phyloP scores from a whole-genome alignment of 2,113 vertebrate genomes.

The Cricetomys ansorgei region DNA sequence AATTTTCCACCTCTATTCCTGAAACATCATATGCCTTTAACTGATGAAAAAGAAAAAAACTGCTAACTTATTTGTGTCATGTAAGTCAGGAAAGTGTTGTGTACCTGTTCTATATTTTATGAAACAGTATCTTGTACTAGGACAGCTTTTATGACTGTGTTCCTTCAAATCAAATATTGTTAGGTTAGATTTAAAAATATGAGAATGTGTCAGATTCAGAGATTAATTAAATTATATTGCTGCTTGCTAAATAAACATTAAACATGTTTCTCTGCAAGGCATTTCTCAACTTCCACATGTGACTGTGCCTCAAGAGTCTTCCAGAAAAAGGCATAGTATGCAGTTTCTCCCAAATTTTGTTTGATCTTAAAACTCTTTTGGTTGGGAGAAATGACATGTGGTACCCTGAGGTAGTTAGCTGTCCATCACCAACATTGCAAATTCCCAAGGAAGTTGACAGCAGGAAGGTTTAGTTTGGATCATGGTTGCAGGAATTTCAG shows the following conservation, averaged over 20 bases:
- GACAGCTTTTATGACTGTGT: background rate
- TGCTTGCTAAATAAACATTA: background rate
- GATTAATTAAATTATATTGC: background rate
- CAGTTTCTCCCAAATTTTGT: background rate
- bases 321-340: background rate
- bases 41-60: conserved; percentile 18
- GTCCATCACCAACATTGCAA: background rate
- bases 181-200: background rate
- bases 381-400: background rate
- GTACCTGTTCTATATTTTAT: background rate
- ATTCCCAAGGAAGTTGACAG: background rate
- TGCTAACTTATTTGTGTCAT: background rate
- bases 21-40: background rate
- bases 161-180: background rate
- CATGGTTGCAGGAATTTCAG: too few species aligned
- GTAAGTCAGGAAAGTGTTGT: background rate
- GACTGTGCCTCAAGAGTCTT: background rate
- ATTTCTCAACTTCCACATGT: background rate
- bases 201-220: background rate
- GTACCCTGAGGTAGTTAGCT: background rate
- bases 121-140: background rate
- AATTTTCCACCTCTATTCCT: background rate
- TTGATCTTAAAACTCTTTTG: background rate
- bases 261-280: background rate
- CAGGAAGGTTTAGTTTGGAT: background rate